Conservation (phyloP, 2,888 invertebrate genomes). For the Temnothorax ravouxi region DNA sequence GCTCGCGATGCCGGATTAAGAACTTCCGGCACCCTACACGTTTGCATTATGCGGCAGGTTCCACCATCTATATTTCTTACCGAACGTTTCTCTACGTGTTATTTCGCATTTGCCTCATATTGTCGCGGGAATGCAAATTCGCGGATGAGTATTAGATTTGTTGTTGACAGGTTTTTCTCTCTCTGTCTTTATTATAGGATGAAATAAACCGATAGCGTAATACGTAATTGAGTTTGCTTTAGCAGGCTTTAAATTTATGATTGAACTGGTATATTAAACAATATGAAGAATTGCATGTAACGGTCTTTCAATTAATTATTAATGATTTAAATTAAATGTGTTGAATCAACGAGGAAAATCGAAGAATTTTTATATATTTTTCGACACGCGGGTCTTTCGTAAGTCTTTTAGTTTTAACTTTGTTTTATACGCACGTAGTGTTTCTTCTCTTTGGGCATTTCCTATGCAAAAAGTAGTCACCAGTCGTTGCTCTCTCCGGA, state of each 20-base stretch:
- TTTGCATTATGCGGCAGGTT: slow-evolving; percentile 23
- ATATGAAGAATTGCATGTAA: background rate
- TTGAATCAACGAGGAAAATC: background rate
- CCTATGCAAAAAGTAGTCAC: slow-evolving; percentile 80
- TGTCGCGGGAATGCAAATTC: background rate
- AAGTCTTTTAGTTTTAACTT: slow-evolving; percentile 68
- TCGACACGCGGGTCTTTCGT: slow-evolving; percentile 63
- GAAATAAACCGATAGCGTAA: slow-evolving; percentile 11
- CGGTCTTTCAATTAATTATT: background rate
- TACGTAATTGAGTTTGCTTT: slow-evolving; percentile 3
- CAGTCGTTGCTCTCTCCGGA: slow-evolving; percentile 79
- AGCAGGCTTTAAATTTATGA: background rate
- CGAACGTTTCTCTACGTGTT: slow-evolving; percentile 7
- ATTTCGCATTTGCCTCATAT: slow-evolving; percentile 19
- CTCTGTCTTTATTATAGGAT: background rate
- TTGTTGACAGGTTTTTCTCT: background rate
- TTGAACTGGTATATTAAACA: background rate
- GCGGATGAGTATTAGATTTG: background rate
- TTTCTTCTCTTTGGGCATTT: slow-evolving; percentile 66
- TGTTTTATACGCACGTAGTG: slow-evolving; percentile 57
- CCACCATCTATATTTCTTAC: slow-evolving; percentile 25
- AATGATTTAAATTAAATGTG: background rate
- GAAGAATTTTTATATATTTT: slow-evolving; percentile 18
- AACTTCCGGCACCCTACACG: slow-evolving; percentile 32
- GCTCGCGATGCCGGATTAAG: slow-evolving; percentile 60